Base-by-base conservation (phyloP, 1,140 invertebrate species). In the Apis dorsata region DNA sequence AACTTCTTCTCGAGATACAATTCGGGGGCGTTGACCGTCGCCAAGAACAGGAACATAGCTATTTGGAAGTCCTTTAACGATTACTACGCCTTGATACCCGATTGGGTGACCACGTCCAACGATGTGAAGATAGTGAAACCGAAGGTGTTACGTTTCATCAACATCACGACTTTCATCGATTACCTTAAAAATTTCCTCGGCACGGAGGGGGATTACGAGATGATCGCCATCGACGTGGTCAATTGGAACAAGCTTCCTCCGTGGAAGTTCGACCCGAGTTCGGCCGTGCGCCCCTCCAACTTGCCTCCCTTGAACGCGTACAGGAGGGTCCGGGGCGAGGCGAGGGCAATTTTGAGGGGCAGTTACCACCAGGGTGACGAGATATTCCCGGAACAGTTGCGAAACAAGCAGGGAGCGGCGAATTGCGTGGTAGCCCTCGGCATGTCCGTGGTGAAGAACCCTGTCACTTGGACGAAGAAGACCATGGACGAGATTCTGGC, bases 291-390 rank as follows among this genome's bases (percentile, higher is more conserved):
- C 1, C 89, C 91, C 10, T 89, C 90, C 1, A 91, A 91, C 80
- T 70, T 93, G 24, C 93, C 93, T 0, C 90, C 91, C 7, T 78
- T 94, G 28, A 94, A 94, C 72, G 93, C 92, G 1, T 93, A 88
- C 66, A 90, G 68, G 65, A 89, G 82, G 81, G 66, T 91, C 2
- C 80, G 68, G 9, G 91, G 89, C 24, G 88, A 86, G 7, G 90
- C 93, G 8, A 79, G 92, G 66, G 93, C 92, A 1, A 91, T 93
- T 24, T 69, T 93, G 13, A 87, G 79, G 0, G 93, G 90, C 1
- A 86, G 68, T 4, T 91, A 89, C n/a, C 91, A 92, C 71, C 91
- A 93, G 69, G 89, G 80, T 5, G 88, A 90, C 24, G 89, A 92
- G 11, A 85, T 93, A 53, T 93, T 93, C 62, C 76, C 91, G 0